Evolutionary conservation across 2,888 invertebrate genomes (phyloP), one percentile per base, ranked within the genome.

Genomic region (Octonoba sinensis): DNA sequence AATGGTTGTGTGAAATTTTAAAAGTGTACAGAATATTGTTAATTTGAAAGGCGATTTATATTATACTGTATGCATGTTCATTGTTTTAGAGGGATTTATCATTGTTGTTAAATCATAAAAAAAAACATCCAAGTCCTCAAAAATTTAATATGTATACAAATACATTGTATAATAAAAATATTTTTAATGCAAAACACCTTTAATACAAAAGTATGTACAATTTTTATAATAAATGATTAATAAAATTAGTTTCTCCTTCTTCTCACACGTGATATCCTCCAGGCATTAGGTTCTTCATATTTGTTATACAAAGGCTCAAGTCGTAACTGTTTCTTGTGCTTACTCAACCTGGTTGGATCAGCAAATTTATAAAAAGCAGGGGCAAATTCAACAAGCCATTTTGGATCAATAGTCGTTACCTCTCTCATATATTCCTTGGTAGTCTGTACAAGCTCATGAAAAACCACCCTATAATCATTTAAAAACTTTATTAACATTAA

Each of bases 391-490:
- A 99, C 98, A 76, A 99, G 91, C 99, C 99, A 99, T 89, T 96
- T 96, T 0, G 97, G 96, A 90, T 97, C 97, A 75, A 97, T 96
- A 0, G 96, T 95, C 0, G 96, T 96, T 15, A 99, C 98, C 89
- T 99, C 97, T 44, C 98, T 91, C 99, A 99, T 99, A 89, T 99
- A 99, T 88, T 99, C 99, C 88, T 99, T 99, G 0, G 99, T 99
- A 0, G 99, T 99, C 89, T 98, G 95, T 3, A 99, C 98, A 85
- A 99, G 90, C 89, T 99, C 99, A 88, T 99, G 99, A 88, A 99
- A 99, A 84, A 99, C 96, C 0, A 99, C 97, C 94, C 94, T 93
- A 88, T 11, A 88, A 44, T n/a, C 18, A n/a, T 44, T 1, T 44
- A 18, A 27, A 57, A 1, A 60, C 27, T 27, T 4, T 18, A 54